phyloP scores from a whole-genome alignment of 2,113 vertebrate genomes.

The Speoplatyrhinus poulsoni region DNA sequence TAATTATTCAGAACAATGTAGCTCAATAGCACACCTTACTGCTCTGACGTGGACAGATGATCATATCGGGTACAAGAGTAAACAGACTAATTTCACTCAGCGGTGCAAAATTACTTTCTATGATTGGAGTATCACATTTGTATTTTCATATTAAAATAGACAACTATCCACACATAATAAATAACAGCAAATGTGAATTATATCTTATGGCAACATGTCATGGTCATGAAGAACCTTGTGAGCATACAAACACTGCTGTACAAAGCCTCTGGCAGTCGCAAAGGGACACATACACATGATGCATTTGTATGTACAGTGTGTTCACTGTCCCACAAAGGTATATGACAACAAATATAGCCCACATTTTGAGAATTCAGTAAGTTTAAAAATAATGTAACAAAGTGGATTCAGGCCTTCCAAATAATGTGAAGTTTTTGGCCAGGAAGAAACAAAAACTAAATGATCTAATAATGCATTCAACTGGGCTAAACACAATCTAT shows the following conservation, averaged over 20 bases:
- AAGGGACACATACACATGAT: conserved; percentile 47
- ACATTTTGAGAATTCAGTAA: conserved; percentile 13
- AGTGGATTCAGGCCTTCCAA: neutral
- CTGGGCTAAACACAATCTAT: neutral
- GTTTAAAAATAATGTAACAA: conserved; percentile 45
- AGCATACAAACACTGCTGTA: conserved; percentile 24
- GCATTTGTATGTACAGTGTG: neutral
- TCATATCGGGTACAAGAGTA: too few species aligned
- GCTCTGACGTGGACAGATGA: neutral
- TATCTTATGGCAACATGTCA: conserved; percentile 20
- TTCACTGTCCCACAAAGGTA: neutral
- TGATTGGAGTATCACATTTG: conserved; percentile 16
- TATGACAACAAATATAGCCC: neutral
- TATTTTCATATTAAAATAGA: conserved; percentile 38
- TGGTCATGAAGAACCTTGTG: conserved; percentile 25
- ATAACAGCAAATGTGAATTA: conserved; percentile 21
- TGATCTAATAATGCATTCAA: neutral
- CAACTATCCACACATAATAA: conserved; percentile 18
- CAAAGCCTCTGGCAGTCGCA: conserved; percentile 40
- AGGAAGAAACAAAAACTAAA: neutral
- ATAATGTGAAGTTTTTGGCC: neutral
- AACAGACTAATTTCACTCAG: neutral
- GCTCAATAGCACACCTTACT: neutral
- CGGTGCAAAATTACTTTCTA: neutral
- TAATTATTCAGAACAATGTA: neutral